Base-by-base conservation (phyloP, 2,888 invertebrate species). In the Caenorhabditis zanzibari region DNA sequence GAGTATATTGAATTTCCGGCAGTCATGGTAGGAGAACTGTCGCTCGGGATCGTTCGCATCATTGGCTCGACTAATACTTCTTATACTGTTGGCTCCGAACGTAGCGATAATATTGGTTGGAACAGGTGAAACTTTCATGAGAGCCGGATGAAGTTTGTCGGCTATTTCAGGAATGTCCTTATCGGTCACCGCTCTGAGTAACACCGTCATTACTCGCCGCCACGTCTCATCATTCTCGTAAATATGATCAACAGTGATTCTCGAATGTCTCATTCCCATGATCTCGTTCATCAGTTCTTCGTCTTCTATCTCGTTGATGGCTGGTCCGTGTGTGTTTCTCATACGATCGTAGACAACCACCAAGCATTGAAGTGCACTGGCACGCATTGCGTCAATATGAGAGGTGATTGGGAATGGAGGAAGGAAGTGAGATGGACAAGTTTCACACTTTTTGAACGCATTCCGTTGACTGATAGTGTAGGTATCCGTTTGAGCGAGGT, bases 381-480 rank as follows among this genome's bases (percentile, higher is more conserved):
- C 54, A 56, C 80, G 68, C 68, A 87, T 61, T 19, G 47, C 22
- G 12, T 86, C 86, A 35, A 87, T 75, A 22, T 84, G 85, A 6
- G 32, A 14, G 10, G 41, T 41, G 28, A 87, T 82, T 12, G 87
- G 86, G 58, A 64, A 77, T 0, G 87, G 87, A 2, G 87, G 87
- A 32, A 87, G 72, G 69, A 87, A 87, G 54, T 87, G 87, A 22
- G 79, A 82, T 14, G 87, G 83, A 49, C 87, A 87, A 12, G 68
- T 86, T 41, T 87, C 87, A 38, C 84, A 75, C 32, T 82, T 77
- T 44, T 85, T 86, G 76, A 82, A 87, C 12, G 32, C 59, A 14
- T 73, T 63, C 22, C 86, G 24, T 38, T 80, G 59, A 4, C 54
- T 59, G 19, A 85, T 16, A 0, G 41, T 59, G n/a, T 22, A 2